Conservation (phyloP, 2,888 invertebrate genomes). For the Coremacera marginata region DNA sequence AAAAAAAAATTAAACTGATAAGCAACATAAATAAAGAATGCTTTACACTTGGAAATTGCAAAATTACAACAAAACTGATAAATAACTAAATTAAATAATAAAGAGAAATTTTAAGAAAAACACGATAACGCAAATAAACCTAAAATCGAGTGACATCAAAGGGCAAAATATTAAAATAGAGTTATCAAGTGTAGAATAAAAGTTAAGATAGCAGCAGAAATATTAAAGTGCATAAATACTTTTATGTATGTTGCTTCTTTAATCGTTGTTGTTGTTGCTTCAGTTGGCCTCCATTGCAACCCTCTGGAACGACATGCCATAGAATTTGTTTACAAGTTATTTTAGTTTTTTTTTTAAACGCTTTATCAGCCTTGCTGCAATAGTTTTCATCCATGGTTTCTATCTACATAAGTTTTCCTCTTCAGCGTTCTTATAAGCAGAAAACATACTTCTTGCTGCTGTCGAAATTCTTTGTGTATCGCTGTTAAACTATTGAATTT, state of each 20-base stretch:
- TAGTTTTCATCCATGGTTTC: neutral
- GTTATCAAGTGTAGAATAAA: neutral
- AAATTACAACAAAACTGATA: slow-evolving; percentile 16
- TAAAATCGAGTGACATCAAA: neutral
- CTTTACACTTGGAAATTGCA: slow-evolving; percentile 13
- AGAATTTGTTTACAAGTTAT: slow-evolving; percentile 10
- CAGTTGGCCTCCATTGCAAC: neutral
- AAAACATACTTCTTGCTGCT: too few relatives aligned
- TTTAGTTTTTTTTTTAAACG: neutral
- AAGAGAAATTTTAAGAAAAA: neutral
- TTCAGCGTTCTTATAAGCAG: neutral
- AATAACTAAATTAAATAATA: neutral
- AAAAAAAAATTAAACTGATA: neutral
- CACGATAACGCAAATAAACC: neutral
- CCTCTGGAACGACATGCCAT: neutral
- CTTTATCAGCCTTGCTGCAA: neutral
- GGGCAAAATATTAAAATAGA: neutral
- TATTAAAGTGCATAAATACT: neutral
- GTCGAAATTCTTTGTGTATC: neutral
- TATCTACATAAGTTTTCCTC: neutral
- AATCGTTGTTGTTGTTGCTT: too few relatives aligned
- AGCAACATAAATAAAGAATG: neutral
- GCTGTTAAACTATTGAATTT: neutral
- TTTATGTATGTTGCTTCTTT: neutral
- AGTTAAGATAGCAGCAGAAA: neutral